Evolutionary conservation across 2,888 invertebrate genomes (phyloP).

Genomic region (Nematopogon swammerdamellus): DNA sequence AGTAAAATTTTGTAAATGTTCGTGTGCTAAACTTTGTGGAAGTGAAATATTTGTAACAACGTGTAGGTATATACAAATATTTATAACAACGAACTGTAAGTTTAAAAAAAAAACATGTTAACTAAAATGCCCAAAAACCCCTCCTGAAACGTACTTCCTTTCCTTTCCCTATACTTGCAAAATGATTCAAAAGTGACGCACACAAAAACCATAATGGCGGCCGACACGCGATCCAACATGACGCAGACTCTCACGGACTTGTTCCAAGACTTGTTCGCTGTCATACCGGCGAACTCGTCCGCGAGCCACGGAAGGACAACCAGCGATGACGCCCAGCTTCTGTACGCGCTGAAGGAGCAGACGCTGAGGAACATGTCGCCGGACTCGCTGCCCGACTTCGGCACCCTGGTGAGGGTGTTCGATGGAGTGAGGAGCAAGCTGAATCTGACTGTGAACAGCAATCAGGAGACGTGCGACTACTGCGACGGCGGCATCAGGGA

Average conservation of each 20-base stretch:
- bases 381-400: slow-evolving; percentile 37
- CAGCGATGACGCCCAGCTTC: slow-evolving; percentile 28
- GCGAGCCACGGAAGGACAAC: slow-evolving; percentile 14
- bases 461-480: slow-evolving; percentile 39
- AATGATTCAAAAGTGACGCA: too few species aligned
- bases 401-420: slow-evolving; percentile 33
- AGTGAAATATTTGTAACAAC: too few species aligned
- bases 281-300: slow-evolving; percentile 24
- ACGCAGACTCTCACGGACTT: slow-evolving; percentile 36
- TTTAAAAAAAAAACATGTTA: too few species aligned
- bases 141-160: too few species aligned
- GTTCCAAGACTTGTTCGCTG: slow-evolving; percentile 39
- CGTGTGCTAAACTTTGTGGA: too few species aligned
- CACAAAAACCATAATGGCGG: slow-evolving; percentile 23
- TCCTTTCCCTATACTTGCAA: too few species aligned
- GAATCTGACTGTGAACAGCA: slow-evolving; percentile 28
- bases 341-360: slow-evolving; percentile 27
- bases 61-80: too few species aligned
- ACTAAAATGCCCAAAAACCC: too few species aligned
- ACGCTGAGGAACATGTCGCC: slow-evolving; percentile 25
- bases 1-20: too few species aligned
- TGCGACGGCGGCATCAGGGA: slow-evolving; percentile 60
- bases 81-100: too few species aligned
- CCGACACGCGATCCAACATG: slow-evolving; percentile 28
- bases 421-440: slow-evolving; percentile 33